Evolutionary conservation across 2,888 invertebrate species (phyloP), one percentile per base, ranked within the genome.

Genomic region (Toxonevra muliebris): DNA sequence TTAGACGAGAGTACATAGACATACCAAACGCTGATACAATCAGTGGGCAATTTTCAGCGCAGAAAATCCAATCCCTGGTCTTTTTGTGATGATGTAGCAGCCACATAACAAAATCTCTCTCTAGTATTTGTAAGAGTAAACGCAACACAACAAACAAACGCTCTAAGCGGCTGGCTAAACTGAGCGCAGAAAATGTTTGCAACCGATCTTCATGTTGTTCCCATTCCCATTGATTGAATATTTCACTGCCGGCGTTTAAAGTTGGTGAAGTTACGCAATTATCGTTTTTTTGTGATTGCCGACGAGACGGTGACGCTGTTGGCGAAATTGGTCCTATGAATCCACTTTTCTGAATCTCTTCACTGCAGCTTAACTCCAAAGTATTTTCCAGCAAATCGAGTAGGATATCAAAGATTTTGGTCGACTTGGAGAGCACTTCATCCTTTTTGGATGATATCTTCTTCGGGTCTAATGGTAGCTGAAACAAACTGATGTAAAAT

Each of bases 21-120:
- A 84, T 71, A 3, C 75, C 77, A 48, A 83, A 82, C 0, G 82
- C 76, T 0, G 74, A 71, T 1, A 81, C 74, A 1, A 80, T 76
- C 48, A 84, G 73, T 0, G 84, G 84, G 41, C 76, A 77, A 1
- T 75, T 75, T 2, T 79, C 78, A 8, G 77, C 76, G 15, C 73
- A 76, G 60, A 80, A 81, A 58, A 80, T 76, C 66, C 74, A 79
- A 72, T 73, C 79, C 68, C 13, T 76, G 30, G 74, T 78, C 67
- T 61, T 76, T 55, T 74, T 80, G 71, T 80, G 77, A 70, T 85
- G 87, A 85, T 88, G 87, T 68, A 86, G 80, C 75, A 87, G 85
- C 88, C 89, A 89, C 76, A 88, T 86, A 2, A 86, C 86, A 63
- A 89, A 84, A 81, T 89, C 89, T 79, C 84, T 85, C 77, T 89